phyloP scores from a whole-genome alignment of 2,888 invertebrate species.

The Eristalinus sepulchralis region DNA sequence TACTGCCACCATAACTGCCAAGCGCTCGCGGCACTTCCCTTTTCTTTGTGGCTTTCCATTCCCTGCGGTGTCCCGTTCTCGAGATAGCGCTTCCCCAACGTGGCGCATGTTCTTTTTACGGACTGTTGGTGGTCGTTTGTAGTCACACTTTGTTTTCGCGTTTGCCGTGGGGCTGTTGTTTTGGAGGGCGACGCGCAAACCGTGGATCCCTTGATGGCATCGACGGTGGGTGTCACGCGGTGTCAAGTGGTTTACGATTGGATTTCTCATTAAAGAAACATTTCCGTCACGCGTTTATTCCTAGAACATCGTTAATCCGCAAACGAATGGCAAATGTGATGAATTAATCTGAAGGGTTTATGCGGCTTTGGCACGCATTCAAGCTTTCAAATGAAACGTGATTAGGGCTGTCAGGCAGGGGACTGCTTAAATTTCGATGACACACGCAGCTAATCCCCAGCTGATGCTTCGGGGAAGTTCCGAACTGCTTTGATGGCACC shows the following conservation, averaged over 20 bases:
- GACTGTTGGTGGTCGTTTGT: conserved; percentile 9
- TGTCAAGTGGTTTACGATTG: conserved; percentile 46
- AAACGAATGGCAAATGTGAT: conserved; percentile 9
- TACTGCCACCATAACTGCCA: conserved; percentile 44
- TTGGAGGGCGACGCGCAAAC: background rate
- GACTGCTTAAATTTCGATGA: background rate
- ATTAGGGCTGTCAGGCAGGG: background rate
- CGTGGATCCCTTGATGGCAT: background rate
- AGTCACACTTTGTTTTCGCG: conserved; percentile 21
- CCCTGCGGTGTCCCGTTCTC: background rate
- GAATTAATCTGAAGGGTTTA: conserved; percentile 21
- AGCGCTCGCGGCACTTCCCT: conserved; percentile 11
- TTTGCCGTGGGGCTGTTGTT: conserved; percentile 1
- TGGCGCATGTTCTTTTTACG: conserved; percentile 50
- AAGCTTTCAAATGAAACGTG: background rate
- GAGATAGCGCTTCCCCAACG: conserved; percentile 12
- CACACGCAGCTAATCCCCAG: background rate
- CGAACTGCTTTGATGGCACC: background rate
- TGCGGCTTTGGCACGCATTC: conserved; percentile 15
- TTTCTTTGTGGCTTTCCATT: conserved; percentile 14
- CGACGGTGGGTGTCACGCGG: conserved; percentile 24
- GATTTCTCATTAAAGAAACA: conserved; percentile 38
- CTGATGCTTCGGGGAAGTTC: background rate
- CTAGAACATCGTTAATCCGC: conserved; percentile 19
- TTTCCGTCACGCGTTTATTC: background rate